Base-by-base conservation (phyloP, 2,797 vertebrate genomes). In the Neomorphus geoffroyi region DNA sequence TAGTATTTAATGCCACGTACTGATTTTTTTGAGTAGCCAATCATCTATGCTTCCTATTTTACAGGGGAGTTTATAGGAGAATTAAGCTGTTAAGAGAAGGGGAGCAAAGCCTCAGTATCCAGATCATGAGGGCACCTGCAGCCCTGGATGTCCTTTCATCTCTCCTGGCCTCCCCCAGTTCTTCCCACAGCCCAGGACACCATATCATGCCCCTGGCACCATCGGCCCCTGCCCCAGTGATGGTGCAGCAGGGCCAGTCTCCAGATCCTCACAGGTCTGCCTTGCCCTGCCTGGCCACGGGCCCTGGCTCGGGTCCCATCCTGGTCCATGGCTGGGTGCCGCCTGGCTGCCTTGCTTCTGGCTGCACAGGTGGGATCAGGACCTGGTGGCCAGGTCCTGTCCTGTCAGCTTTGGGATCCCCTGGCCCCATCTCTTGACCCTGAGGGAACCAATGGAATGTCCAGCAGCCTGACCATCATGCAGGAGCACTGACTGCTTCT, bases 371-470 rank as follows among this genome's bases (percentile, higher is more conserved):
- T 41, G 18, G 35, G 9, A 56, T 22, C 18, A 9, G 28, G 18
- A 8, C 7, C n/a, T 65, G 18, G 27, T 18, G 12, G 6, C 15
- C 22, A 21, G 32, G 37, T 8, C 53, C 10, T 50, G 27, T 16
- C 9, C 13, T 28, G 27, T 3, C 1, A 6, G 13, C 11, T 14
- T 10, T 41, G 32, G 30, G 7, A 33, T 3, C 1, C 7, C 7
- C 7, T 24, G 21, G 3, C 10, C 12, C 3, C 13, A 30, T 50
- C 19, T 67, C 21, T 7, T 9, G 26, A 48, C 30, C 46, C 23
- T 19, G 22, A 81, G n/a, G 8, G 13, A 89, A 58, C 10, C 0
- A 0, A 15, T 4, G 12, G 27, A 4, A 0, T 0, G 0, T 10
- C 15, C 13, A 70, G 41, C 7, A 19, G n/a, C 2, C 19, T 43